Base-by-base conservation (phyloP, 64 coral and sea anemone species). In the Acropora tenuis region DNA sequence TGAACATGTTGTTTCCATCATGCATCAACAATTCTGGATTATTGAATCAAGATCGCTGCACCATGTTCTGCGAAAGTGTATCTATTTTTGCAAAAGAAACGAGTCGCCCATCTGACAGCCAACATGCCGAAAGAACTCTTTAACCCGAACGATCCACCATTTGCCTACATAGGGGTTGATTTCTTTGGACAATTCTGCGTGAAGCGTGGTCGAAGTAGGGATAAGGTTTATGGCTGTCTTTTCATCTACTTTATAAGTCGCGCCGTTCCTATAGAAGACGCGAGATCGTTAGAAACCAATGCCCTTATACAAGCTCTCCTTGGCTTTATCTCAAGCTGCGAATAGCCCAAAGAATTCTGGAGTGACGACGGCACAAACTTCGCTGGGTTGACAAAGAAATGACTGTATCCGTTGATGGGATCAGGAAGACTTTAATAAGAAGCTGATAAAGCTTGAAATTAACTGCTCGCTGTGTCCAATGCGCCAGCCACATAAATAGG, bases 11-110 rank as follows among this genome's bases (percentile, higher is more conserved):
- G 46, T 91, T 2, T 57, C 82, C 9, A 30, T n/a, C 12, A 11
- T 92, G 57, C 83, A 76, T 69, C 91, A 92, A 57, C 48, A 50
- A 15, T 92, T 42, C 15, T 91, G 91, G 91, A 80, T 92, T 19
- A 13, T 92, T 1, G 19, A 74, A 45, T 82, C 75, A 12, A 12
- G 91, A 52, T 8, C 74, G 9, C 52, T 92, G 6, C 73, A 59
- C 2, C 73, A 47, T 7, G 3, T 85, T 48, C 59, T 87, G 16
- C 91, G 83, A 16, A 43, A 66, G 13, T 92, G 91, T 44, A 75
- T 92, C 4, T n/a, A 8, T n/a, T 92, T 82, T 20, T 83, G 91
- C 13, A 92, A 41, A 58, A 20, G 73, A 63, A 47, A 86, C 12
- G 83, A 47, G 13, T n/a, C 69, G 19, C 13, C 57, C 20, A 78